Evolutionary conservation across 2,797 vertebrate genomes (phyloP).

Genomic region (Lagocephalus sceleratus): DNA sequence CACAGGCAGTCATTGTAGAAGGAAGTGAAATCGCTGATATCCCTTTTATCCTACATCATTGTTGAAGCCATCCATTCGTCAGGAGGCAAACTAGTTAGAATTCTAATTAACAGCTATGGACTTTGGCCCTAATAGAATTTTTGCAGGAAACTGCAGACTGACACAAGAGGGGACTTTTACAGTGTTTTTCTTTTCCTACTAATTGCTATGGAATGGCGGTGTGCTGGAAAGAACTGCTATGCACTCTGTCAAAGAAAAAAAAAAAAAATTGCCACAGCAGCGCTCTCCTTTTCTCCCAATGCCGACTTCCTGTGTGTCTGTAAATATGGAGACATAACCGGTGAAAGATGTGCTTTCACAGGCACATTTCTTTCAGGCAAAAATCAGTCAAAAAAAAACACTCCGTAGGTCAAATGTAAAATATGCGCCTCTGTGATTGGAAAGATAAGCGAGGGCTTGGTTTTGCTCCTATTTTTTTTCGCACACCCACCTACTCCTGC

Average conservation of each 20-base stretch:
- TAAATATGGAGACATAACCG: constrained; percentile 44
- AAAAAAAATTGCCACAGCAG: constrained; percentile 57
- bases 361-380: constrained; percentile 22
- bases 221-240: constrained; percentile 28
- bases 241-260: constrained; percentile 44
- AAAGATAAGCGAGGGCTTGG: constrained; percentile 38
- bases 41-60: constrained; percentile 74
- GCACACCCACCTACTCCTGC: constrained; percentile 31
- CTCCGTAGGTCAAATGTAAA: constrained; percentile 51
- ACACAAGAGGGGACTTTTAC: constrained; percentile 40
- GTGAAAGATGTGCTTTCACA: constrained; percentile 30
- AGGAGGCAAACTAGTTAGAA: constrained; percentile 75
- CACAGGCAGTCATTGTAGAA: constrained; percentile 73
- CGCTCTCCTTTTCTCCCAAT: constrained; percentile 34
- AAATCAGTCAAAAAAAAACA: constrained; percentile 42
- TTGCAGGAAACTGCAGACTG: constrained; percentile 70
- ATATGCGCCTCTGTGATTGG: constrained; percentile 33
- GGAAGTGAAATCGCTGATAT: constrained; percentile 75
- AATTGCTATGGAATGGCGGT: constrained; percentile 56
- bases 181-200: constrained; percentile 58
- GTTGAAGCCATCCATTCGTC: constrained; percentile 78
- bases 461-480: constrained; percentile 29
- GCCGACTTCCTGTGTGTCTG: constrained; percentile 36
- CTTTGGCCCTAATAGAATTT: constrained; percentile 81
- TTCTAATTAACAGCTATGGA: constrained; percentile 80